Percentiles rank a stretch among this genome's conserved stretches.
phyloP scores from a whole-genome alignment of 2,888 invertebrate species.

The Thymelicus sylvestris region DNA sequence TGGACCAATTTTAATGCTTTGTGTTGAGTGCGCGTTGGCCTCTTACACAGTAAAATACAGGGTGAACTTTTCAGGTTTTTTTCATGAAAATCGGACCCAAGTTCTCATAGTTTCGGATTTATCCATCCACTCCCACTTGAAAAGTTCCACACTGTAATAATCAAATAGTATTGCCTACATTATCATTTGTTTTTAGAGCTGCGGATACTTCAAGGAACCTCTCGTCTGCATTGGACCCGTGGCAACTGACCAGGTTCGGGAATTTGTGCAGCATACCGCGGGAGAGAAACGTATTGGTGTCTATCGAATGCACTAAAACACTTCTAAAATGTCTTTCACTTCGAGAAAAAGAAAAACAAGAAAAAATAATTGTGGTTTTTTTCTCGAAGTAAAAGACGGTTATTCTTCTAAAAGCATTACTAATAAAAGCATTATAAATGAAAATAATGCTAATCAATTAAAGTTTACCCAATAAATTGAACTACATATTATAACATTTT shows the following conservation, averaged over 20 bases:
- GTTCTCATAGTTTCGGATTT: no score
- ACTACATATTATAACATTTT: slow-evolving; percentile 23
- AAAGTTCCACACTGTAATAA: no score
- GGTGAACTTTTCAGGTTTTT: no score
- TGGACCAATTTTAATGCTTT: no score
- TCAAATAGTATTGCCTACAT: no score
- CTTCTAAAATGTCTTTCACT: slow-evolving; percentile 20
- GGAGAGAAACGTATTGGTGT: slow-evolving; percentile 92
- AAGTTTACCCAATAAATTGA: no score
- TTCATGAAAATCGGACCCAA: no score
- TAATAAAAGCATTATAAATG: slow-evolving; percentile 39
- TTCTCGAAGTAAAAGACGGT: slow-evolving; percentile 33
- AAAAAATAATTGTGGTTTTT: background rate
- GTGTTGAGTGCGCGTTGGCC: no score
- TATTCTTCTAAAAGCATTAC: background rate
- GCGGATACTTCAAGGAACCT: slow-evolving; percentile 96
- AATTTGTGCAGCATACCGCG: slow-evolving; percentile 90
- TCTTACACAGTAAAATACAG: no score
- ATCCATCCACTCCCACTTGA: no score
- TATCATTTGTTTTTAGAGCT: slow-evolving; percentile 83
- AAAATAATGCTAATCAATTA: background rate
- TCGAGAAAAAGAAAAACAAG: slow-evolving; percentile 32
- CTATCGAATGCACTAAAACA: slow-evolving; percentile 78
- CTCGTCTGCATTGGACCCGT: slow-evolving; percentile 94
- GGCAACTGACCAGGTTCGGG: slow-evolving; percentile 89